Evolutionary conservation across 2,113 vertebrate genomes (phyloP).

Genomic region (Ammospiza caudacuta): DNA sequence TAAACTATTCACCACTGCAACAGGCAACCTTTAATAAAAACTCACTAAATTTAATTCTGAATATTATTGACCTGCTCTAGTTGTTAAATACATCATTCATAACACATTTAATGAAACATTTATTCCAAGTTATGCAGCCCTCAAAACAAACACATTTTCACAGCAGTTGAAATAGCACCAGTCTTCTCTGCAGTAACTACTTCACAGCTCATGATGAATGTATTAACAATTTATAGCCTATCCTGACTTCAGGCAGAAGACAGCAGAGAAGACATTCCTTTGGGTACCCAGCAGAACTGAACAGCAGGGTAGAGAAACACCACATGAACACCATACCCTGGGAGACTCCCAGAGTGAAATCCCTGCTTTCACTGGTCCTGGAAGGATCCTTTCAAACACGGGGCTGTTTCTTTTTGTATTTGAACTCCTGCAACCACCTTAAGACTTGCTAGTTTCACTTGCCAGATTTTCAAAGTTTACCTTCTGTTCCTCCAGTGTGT

Average conservation of each 20-base stretch:
- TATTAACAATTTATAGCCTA: background rate
- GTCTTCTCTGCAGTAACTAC: background rate
- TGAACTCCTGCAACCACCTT: background rate
- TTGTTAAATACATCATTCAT: constrained; percentile 55
- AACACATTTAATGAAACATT: constrained; percentile 57
- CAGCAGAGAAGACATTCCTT: background rate
- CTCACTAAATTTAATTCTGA: constrained; percentile 4
- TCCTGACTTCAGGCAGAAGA: background rate
- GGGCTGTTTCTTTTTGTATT: background rate
- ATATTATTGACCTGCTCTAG: constrained; percentile 24
- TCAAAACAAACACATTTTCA: constrained; percentile 30
- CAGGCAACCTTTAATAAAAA: background rate
- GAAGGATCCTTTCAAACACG: background rate
- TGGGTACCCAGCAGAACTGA: background rate
- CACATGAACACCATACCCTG: background rate
- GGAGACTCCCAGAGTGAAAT: background rate
- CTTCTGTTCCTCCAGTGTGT: background rate
- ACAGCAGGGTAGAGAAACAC: background rate
- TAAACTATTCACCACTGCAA: background rate
- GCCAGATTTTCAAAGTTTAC: background rate
- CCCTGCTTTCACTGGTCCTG: background rate
- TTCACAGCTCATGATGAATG: background rate
- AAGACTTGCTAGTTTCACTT: background rate
- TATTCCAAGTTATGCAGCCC: background rate
- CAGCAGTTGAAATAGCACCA: background rate